Percentiles rank a stretch among this genome's conserved stretches.
Conservation (phyloP, 2,888 invertebrate genomes). For the Cheilosia variabilis region DNA sequence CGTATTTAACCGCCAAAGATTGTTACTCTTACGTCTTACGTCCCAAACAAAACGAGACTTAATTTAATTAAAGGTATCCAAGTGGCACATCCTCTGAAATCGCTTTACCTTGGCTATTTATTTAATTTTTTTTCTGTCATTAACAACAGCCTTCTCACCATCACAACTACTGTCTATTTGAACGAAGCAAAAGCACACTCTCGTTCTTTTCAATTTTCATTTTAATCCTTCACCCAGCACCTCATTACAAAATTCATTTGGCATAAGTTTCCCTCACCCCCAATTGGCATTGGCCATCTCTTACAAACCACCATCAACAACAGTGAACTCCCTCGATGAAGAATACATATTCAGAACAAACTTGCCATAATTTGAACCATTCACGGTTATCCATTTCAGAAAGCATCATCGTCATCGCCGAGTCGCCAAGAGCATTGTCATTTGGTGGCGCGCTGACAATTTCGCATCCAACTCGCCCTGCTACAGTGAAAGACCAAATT, state of each 20-base stretch:
- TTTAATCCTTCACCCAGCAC: constrained; percentile 40
- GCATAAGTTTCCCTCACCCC: constrained; percentile 3
- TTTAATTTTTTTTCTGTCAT: not conserved
- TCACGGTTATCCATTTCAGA: constrained; percentile 56
- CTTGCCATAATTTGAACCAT: constrained; percentile 41
- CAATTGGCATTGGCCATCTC: not conserved
- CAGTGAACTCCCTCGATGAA: constrained; percentile 7
- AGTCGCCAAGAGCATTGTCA: constrained; percentile 38
- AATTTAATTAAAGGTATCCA: too few species aligned
- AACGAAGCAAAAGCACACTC: constrained; percentile 17
- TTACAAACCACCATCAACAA: not conserved
- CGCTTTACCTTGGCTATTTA: not conserved
- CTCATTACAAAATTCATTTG: constrained; percentile 30
- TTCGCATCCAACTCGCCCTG: constrained; percentile 1
- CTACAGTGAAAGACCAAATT: constrained; percentile 15
- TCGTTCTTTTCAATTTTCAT: constrained; percentile 31
- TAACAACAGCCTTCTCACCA: not conserved
- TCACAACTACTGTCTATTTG: not conserved
- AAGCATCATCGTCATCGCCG: constrained; percentile 32
- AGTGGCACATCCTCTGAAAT: not conserved
- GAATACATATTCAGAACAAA: constrained; percentile 26
- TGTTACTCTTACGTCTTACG: too few species aligned
- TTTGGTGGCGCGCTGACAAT: constrained; percentile 4
- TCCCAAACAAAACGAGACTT: too few species aligned
- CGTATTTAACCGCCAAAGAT: too few species aligned